Evolutionary conservation across 2,113 vertebrate species (phyloP), one percentile per base, ranked within the genome.

Genomic region (Sminthopsis crassicaudata): DNA sequence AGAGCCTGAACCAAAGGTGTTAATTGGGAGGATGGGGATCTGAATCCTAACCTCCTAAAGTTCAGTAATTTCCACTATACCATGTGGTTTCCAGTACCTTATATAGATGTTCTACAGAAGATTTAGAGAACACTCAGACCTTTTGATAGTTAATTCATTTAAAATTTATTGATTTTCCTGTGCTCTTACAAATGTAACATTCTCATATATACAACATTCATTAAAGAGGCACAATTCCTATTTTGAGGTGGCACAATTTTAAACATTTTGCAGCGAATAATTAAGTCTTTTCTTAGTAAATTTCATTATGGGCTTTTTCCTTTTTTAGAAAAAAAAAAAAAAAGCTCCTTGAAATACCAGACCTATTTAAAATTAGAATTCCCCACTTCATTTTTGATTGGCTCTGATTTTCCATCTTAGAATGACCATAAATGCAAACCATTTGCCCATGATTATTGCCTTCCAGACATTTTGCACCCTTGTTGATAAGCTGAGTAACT

Each of bases 121-220:
- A 67, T 67, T 67, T 67, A 67, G 14, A 36, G 12, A 67, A 67
- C 36, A 30, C 24, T 42, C 53, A 30, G 95, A 96, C 42, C 92
- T 95, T 46, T 97, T 93, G 95, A 95, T 96, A 60, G 91, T 84
- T 46, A 53, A 93, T 97, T 98, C 95, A 53, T 97, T 96, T 96
- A 95, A 97, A 97, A 91, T 95, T 95, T 97, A 91, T 95, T 94
- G 92, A 97, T 48, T 92, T 94, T 95, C 90, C 95, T 94, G 51
- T 94, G 52, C 94, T 95, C 89, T 96, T 97, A 97, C 67, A 96
- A 97, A 97, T 94, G 54, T 91, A 96, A 96, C 89, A 94, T 97
- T 96, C 60, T 96, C 90, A 84, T 84, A 48, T 97, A 94, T 67
- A 94, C 67, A 96, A 94, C 93, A 93, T 97, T 98, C 96, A 97